Base-by-base conservation (phyloP, 2,888 invertebrate genomes). In the Gymnocheta viridis region DNA sequence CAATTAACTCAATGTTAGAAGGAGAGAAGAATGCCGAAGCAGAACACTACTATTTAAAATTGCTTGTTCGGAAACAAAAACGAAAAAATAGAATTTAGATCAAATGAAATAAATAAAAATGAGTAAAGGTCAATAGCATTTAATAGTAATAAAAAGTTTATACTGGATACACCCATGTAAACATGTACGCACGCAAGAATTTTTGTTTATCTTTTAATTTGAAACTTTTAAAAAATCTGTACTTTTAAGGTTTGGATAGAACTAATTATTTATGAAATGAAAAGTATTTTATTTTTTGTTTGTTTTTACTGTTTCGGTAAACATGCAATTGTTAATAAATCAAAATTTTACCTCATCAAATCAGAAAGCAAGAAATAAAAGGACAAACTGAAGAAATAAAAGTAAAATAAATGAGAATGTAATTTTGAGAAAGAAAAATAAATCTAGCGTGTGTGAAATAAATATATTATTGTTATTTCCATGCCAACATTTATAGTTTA, bases 111-210 rank as follows among this genome's bases (percentile, higher is more conserved):
- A 44, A 32, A 14, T 14, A 35, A 17, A 24, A 77, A 7, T 12
- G 17, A 14, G 2, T 77, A 77, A 64, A 54, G 72, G 62, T 72
- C 79, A 79, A 69, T 73, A 67, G 41, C 67, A 32, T 41, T 51
- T 74, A 51, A 54, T 60, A 32, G 35, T 41, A 66, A 49, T 27
- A 67, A 58, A 35, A 41, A n/a, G 14, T 32, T 1, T 29, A 24
- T 17, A 22, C 9, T 17, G 22, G 22, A 14, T 32, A 62, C 62
- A 62, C 73, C 22, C 47, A 64, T 47, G 4, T 35, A 7, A 22
- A 22, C 9, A 22, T 6, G 29, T 32, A 66, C 24, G 17, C 60
- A 32, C 17, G 4, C 17, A 14, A n/a, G n/a, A n/a, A n/a, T n/a
- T 19, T 14, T 14, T 2, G 7, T 35, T 44, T 27, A 0, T 17